These are phyloP conservation scores for Vicugna pacos DNA, from an alignment of 2,113 vertebrate species.

Conservation along the genomic window DNA sequence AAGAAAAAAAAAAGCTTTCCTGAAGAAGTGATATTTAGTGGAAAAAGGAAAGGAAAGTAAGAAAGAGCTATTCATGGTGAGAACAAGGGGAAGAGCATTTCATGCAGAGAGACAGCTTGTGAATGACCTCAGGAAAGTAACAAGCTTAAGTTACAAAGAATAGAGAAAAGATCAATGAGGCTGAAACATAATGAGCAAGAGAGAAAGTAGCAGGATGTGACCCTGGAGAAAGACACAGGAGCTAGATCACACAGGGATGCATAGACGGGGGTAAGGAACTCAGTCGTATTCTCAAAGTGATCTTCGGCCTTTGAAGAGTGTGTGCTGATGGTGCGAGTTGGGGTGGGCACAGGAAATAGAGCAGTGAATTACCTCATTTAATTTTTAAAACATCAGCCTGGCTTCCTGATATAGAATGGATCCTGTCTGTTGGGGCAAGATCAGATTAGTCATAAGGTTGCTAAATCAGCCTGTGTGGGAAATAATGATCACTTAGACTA, in stretches of 20 bases:
- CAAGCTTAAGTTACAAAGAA: background rate
- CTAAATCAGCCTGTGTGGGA: background rate
- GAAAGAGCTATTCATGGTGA: background rate
- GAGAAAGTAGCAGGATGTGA: background rate
- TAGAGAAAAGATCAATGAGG: background rate
- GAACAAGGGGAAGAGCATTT: background rate
- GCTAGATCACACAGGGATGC: background rate
- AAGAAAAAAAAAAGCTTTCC: background rate
- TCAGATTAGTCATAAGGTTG: background rate
- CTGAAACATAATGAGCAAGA: background rate
- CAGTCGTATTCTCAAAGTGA: background rate
- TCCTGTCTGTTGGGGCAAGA: background rate
- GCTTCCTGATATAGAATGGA: background rate
- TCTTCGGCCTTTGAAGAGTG: background rate
- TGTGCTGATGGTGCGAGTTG: background rate
- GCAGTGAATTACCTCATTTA: background rate
- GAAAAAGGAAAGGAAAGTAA: fast-evolving
- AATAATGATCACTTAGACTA: background rate
- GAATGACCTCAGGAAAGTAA: background rate
- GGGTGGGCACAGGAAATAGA: background rate
- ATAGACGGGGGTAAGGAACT: background rate
- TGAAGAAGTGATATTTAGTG: background rate
- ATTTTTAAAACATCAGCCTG: conserved; percentile 12
- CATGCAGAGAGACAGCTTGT: background rate
- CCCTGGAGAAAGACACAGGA: background rate